Evolutionary conservation across 2,797 vertebrate species (phyloP).

Genomic region (Oryzias sinensis): DNA sequence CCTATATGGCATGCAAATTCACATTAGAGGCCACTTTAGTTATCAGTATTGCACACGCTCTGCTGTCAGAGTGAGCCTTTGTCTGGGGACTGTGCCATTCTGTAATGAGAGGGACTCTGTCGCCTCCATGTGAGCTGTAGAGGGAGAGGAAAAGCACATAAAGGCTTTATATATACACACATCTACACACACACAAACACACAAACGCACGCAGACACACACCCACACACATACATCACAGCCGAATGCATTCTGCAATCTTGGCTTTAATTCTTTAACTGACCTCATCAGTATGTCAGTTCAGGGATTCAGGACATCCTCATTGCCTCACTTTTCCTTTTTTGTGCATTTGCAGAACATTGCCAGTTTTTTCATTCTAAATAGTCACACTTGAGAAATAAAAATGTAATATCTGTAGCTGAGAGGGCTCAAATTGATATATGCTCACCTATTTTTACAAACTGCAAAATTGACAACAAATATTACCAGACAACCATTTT

Average conservation of each 20-base stretch:
- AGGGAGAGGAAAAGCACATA: slow-evolving; percentile 65
- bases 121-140: slow-evolving; percentile 72
- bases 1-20: slow-evolving; percentile 66
- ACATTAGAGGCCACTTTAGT: slow-evolving; percentile 69
- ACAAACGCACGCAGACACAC: slow-evolving; percentile 26
- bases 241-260: slow-evolving; percentile 36
- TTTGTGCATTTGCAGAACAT: slow-evolving; percentile 1
- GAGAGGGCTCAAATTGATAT: too few species aligned
- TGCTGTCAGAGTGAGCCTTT: slow-evolving; percentile 69
- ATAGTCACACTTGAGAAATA: too few species aligned
- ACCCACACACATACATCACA: slow-evolving; percentile 21
- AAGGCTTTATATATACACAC: slow-evolving; percentile 11
- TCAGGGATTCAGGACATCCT: slow-evolving; percentile 18
- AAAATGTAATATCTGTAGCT: too few species aligned
- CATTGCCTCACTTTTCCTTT: slow-evolving; percentile 4
- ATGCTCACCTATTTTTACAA: too few species aligned
- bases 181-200: slow-evolving; percentile 17
- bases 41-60: slow-evolving; percentile 74
- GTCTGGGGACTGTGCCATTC: slow-evolving; percentile 72
- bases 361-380: background rate
- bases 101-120: slow-evolving; percentile 79
- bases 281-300: slow-evolving; percentile 49
- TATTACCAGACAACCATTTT: too few species aligned
- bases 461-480: too few species aligned
- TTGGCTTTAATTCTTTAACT: slow-evolving; percentile 41